phyloP scores from a whole-genome alignment of 2,113 vertebrate species.

The Chaetorhynchus papuensis region DNA sequence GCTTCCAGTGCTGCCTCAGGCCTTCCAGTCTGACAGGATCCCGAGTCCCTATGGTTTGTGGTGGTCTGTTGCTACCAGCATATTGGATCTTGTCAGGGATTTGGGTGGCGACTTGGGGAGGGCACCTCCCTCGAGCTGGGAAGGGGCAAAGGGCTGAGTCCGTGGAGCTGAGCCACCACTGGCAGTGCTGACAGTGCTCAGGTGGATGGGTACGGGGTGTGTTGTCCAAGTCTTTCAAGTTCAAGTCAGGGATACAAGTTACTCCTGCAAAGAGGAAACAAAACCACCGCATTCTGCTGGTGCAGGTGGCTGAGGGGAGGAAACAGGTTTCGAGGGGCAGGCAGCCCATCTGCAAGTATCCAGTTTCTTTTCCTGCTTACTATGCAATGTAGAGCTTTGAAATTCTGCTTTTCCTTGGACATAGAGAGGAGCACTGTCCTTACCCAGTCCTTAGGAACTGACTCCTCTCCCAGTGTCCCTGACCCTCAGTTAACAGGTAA shows the following conservation, averaged over 20 bases:
- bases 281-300: background rate
- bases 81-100: background rate
- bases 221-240: background rate
- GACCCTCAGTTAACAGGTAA: slow-evolving; percentile 14
- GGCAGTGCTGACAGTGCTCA: background rate
- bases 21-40: background rate
- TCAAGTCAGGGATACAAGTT: background rate
- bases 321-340: background rate
- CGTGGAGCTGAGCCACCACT: background rate
- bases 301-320: background rate
- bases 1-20: background rate
- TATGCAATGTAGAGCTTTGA: slow-evolving; percentile 54
- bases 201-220: background rate
- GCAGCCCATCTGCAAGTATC: background rate
- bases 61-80: background rate
- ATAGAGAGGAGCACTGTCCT: background rate
- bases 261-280: background rate
- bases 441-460: background rate
- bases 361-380: slow-evolving; percentile 46
- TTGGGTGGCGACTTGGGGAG: background rate
- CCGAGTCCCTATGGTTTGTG: background rate
- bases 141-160: background rate
- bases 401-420: background rate
- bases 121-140: background rate
- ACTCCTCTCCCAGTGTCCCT: background rate